These are phyloP conservation scores for Andrena bicolor DNA, from an alignment of 2,888 invertebrate genomes.

Conservation along the genomic window DNA sequence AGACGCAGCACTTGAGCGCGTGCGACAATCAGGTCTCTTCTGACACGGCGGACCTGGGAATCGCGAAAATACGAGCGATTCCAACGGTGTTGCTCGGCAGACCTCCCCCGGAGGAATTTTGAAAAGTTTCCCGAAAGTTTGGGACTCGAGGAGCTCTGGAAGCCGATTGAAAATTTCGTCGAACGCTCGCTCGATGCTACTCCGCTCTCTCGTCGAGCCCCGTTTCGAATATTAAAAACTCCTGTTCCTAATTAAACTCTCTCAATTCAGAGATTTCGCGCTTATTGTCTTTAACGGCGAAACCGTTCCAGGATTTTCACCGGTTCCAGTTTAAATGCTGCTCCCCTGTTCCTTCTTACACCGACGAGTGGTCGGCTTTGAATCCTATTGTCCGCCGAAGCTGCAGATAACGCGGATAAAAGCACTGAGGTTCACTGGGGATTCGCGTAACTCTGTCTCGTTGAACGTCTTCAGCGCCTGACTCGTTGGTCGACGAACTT, in stretches of 20 bases:
- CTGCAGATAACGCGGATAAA: neutral
- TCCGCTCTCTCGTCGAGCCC: neutral
- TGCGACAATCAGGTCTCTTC: constrained; percentile 38
- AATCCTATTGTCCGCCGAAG: neutral
- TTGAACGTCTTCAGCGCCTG: neutral
- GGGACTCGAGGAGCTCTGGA: constrained; percentile 10
- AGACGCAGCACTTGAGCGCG: constrained; percentile 22
- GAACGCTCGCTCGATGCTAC: constrained; percentile 30
- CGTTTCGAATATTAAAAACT: constrained; percentile 24
- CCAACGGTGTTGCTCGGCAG: neutral
- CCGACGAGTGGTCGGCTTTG: no score
- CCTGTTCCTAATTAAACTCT: constrained; percentile 39
- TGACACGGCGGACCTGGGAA: no score
- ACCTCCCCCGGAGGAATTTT: neutral
- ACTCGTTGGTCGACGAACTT: neutral
- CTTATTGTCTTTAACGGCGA: constrained; percentile 17
- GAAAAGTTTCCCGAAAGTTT: constrained; percentile 30
- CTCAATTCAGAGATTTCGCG: constrained; percentile 17
- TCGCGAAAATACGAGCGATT: constrained; percentile 40
- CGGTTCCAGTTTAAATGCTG: neutral
- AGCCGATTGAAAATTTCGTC: constrained; percentile 46
- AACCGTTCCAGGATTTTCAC: neutral
- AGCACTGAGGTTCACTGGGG: neutral
- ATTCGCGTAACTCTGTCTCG: neutral
- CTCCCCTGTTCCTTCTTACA: neutral